Conservation (phyloP, 1,140 invertebrate species). For the Leptopilina clavipes region DNA sequence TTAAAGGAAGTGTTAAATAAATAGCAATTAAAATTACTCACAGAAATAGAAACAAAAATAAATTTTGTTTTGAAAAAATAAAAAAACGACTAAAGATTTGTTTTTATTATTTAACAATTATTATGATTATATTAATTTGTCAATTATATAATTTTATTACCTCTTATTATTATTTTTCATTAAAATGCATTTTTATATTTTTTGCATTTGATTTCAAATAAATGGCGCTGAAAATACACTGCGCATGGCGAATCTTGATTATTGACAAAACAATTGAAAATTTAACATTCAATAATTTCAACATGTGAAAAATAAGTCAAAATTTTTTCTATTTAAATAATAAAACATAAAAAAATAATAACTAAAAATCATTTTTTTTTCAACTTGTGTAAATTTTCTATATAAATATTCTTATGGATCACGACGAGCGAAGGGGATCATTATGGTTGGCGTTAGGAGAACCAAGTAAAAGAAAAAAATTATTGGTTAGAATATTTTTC, state of each 20-base stretch:
- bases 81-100: not conserved
- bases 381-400: not conserved
- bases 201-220: no score
- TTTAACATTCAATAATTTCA: not conserved
- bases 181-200: no score
- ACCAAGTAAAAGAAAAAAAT: not conserved
- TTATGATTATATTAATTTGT: no score
- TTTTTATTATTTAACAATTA: no score
- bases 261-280: slow-evolving; percentile 21
- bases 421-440: not conserved
- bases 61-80: not conserved
- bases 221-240: no score
- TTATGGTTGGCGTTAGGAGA: not conserved
- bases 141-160: no score
- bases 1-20: no score
- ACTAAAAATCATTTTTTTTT: no score
- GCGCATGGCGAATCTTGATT: not conserved
- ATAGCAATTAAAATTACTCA: no score
- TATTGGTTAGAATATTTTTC: slow-evolving; percentile 30
- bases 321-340: not conserved
- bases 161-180: no score
- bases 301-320: not conserved
- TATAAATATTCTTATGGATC: not conserved
- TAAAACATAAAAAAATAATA: not conserved
- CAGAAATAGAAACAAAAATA: no score